These are phyloP conservation scores for Geophilus truncorum DNA, from an alignment of 2,888 invertebrate species.

Conservation along the genomic window DNA sequence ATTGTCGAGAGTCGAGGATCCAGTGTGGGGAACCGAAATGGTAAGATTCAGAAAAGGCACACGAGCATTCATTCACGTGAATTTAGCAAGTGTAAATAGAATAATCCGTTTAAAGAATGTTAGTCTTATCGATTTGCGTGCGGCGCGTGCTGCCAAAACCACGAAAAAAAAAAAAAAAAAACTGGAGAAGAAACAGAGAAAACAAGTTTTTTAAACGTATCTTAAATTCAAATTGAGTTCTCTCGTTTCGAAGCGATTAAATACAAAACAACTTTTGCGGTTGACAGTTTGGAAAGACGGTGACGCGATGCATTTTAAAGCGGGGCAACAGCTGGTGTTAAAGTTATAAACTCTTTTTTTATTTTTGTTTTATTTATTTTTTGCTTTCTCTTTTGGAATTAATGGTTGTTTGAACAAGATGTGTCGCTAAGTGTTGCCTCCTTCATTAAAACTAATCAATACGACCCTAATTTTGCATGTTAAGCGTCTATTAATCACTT, in stretches of 20 bases:
- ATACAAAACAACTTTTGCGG: not conserved
- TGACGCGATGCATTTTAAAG: too few relatives aligned
- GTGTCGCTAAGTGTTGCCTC: too few relatives aligned
- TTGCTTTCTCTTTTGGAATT: too few relatives aligned
- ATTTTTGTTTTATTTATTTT: not conserved
- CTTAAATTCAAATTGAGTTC: not conserved
- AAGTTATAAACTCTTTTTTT: not conserved
- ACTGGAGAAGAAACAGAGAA: too few relatives aligned
- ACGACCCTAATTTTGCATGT: too few relatives aligned
- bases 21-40: conserved; percentile 69
- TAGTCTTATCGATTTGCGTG: not conserved
- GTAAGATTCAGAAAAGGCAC: conserved; percentile 47
- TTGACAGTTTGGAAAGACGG: not conserved
- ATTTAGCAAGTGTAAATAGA: too few relatives aligned
- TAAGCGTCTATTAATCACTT: too few relatives aligned
- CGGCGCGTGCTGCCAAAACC: not conserved
- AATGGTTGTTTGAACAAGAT: too few relatives aligned
- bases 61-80: not conserved
- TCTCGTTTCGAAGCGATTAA: not conserved
- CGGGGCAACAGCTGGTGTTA: not conserved
- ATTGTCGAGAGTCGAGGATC: conserved; percentile 85
- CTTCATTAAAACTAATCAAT: too few relatives aligned
- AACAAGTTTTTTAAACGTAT: not conserved
- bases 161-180: not conserved
- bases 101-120: not conserved